Evolutionary conservation across 1,140 invertebrate species (phyloP).

Genomic region (Phymastichus coffea): DNA sequence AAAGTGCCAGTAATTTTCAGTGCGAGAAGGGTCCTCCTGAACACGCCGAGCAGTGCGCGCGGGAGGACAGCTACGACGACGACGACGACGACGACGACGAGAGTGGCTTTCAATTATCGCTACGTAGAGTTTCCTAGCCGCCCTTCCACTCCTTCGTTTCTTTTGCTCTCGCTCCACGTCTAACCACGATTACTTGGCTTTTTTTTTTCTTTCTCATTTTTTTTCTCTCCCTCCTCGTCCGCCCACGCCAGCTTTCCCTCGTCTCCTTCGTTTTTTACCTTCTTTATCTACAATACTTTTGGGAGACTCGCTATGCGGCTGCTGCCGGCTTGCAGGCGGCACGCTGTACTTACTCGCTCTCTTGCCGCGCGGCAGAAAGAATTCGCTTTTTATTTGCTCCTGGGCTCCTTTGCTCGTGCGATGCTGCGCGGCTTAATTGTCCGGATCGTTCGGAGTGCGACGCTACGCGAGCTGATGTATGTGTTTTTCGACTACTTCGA

Average conservation of each 20-base stretch:
- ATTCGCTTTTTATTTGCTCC: no score
- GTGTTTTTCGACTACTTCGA: no score
- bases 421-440: no score
- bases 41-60: neutral
- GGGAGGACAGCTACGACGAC: neutral
- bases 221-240: slow-evolving; percentile 1
- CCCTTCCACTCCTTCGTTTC: neutral
- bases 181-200: slow-evolving; percentile 25
- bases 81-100: neutral
- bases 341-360: no score
- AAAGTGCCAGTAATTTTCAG: slow-evolving; percentile 26
- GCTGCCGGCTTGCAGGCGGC: no score
- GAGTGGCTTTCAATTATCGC: slow-evolving; percentile 29
- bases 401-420: no score
- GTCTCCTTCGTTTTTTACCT: neutral
- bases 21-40: slow-evolving; percentile 31
- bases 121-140: slow-evolving; percentile 12
- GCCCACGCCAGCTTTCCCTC: slow-evolving; percentile 4
- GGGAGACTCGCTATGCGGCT: neutral
- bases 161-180: neutral
- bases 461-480: no score
- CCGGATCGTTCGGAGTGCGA: no score
- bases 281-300: slow-evolving; percentile 10
- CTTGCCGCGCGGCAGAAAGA: no score
- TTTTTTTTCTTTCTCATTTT: no score